Evolutionary conservation across 1,140 invertebrate species (phyloP).

Genomic region (Mamestra configurata): DNA sequence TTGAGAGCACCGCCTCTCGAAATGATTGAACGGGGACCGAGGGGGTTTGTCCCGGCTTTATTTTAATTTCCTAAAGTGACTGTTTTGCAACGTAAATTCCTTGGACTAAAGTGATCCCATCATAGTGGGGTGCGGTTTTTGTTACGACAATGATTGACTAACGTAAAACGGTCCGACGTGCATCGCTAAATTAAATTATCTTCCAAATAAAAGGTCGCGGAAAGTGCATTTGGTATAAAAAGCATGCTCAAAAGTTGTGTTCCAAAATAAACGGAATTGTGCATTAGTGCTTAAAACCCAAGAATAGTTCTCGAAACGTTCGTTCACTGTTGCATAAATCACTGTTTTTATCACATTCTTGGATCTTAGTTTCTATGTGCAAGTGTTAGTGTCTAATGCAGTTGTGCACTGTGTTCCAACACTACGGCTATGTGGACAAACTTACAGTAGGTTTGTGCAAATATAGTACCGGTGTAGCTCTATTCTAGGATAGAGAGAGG

Average conservation of each 20-base stretch:
- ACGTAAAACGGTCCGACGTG: slow-evolving; percentile 42
- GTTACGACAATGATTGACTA: slow-evolving; percentile 62
- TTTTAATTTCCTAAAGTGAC: slow-evolving; percentile 87
- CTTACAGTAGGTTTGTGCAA: slow-evolving; percentile 77
- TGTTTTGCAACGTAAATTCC: slow-evolving; percentile 80
- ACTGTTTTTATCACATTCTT: slow-evolving; percentile 60
- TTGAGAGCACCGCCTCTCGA: slow-evolving; percentile 79
- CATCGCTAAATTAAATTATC: slow-evolving; percentile 28
- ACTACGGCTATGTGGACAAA: slow-evolving; percentile 79
- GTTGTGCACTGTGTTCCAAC: slow-evolving; percentile 75
- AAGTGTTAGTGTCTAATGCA: slow-evolving; percentile 77
- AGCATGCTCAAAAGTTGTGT: slow-evolving; percentile 58
- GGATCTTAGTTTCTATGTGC: slow-evolving; percentile 75
- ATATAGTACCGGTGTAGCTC: slow-evolving; percentile 76
- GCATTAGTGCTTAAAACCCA: slow-evolving; percentile 66
- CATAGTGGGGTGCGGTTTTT: slow-evolving; percentile 70
- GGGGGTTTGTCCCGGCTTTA: slow-evolving; percentile 81
- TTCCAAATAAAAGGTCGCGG: slow-evolving; percentile 41
- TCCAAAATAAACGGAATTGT: slow-evolving; percentile 54
- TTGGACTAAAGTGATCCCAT: slow-evolving; percentile 69
- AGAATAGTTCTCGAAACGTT: slow-evolving; percentile 61
- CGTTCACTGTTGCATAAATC: slow-evolving; percentile 33
- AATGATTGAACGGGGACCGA: slow-evolving; percentile 86
- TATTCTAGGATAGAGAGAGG: slow-evolving; percentile 83
- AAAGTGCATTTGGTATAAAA: slow-evolving; percentile 57